Conservation (phyloP, 2,113 vertebrate species). For the Siniperca knerii region DNA sequence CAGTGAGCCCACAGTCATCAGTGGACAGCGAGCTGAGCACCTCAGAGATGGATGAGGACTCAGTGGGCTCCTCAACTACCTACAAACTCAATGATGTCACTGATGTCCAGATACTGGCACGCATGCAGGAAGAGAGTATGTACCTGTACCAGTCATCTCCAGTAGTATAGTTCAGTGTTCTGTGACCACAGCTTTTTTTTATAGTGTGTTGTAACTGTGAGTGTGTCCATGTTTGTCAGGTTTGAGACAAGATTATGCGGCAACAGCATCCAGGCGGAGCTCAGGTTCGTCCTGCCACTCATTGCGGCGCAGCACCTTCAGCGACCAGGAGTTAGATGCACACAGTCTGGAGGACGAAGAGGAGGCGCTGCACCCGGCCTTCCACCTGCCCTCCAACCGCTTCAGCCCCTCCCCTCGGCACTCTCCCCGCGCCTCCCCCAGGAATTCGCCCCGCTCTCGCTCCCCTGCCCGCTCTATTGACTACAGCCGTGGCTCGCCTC, state of each 20-base stretch:
- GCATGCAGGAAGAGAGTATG: conserved; percentile 98
- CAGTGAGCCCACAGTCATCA: conserved; percentile 95
- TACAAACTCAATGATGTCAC: conserved; percentile 99
- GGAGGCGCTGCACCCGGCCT: conserved; percentile 89
- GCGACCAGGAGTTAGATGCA: conserved; percentile 97
- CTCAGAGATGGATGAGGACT: conserved; percentile 99
- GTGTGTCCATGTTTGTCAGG: conserved; percentile 78
- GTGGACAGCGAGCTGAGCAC: conserved; percentile 98
- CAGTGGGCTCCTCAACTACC: conserved; percentile 92
- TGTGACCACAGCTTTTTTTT: not conserved
- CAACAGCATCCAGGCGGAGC: conserved; percentile 94
- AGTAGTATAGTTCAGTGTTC: not conserved
- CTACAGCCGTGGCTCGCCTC: conserved; percentile 91
- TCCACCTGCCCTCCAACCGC: conserved; percentile 90
- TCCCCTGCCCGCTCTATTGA: conserved; percentile 95
- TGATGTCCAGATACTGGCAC: conserved; percentile 97
- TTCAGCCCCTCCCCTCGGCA: conserved; percentile 96
- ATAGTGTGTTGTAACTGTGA: not conserved
- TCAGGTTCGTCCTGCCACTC: conserved; percentile 98
- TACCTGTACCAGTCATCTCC: not conserved
- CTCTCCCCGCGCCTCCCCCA: conserved; percentile 94
- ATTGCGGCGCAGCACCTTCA: conserved; percentile 93
- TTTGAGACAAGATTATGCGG: conserved; percentile 97
- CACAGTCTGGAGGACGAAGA: conserved; percentile 98
- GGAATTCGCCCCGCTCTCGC: conserved; percentile 95